Evolutionary conservation across 1,140 invertebrate species (phyloP), one percentile per base, ranked within the genome.

Genomic region (Bicyclus anynana): DNA sequence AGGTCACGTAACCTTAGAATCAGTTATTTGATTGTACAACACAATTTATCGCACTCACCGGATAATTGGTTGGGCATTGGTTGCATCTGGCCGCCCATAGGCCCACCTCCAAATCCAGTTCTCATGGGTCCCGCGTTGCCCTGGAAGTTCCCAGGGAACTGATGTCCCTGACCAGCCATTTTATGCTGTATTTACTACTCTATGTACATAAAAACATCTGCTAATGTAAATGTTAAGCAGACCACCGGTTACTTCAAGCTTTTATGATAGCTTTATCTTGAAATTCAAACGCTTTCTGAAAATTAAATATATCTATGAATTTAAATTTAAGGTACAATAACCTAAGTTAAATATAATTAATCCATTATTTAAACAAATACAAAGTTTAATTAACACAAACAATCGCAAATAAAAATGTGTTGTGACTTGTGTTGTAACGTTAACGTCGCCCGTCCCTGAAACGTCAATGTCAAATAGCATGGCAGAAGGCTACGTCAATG

Each of bases 161-260:
- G 87, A 46, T 89, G 87, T 14, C 87, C 87, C 66, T 87, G 87
- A 0, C 86, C 87, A 14, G 87, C 80, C 87, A 89, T 89, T 14
- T 26, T 26, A 21, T n/a, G n/a, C n/a, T n/a, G n/a, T 37, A 16
- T 5, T 16, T 54, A 29, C 10, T 14, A 37, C 13, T 51, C 0
- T 0, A 10, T 52, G 2, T 40, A 40, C n/a, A 35, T 26, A 38
- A 38, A 6, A 13, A 38, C 37, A 38, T 38, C 37, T 6, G 37
- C n/a, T 33, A 33, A 1, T 6, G 7, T 33, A 12, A 10, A 33
- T 12, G 29, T 33, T 6, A 10, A 29, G 3, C 12, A n/a, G 29
- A 4, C 3, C 3, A 12, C 29, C 29, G 29, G 3, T 33, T 33
- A 3, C 2, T 33, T 33, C 4, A 10, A n/a, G n/a, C n/a, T n/a